A percentile compares a stretch with the other conserved stretches of the same genome.
Conservation (phyloP, 2,113 vertebrate genomes). For the Upupa epops region DNA sequence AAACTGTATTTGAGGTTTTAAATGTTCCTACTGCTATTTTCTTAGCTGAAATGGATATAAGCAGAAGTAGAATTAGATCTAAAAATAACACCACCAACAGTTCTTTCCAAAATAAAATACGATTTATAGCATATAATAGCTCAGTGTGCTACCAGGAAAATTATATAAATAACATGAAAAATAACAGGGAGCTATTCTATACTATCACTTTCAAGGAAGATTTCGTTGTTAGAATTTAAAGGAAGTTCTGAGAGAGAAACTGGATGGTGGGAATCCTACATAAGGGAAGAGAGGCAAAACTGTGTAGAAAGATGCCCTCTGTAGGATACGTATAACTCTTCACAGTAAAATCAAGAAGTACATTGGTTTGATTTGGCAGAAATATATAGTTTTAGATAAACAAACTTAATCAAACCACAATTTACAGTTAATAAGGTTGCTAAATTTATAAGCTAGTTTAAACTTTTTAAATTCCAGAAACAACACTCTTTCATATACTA, state of each 20-base stretch:
- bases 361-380: background rate
- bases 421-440: background rate
- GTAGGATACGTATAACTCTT: background rate
- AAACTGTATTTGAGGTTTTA: background rate
- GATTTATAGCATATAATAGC: slow-evolving; percentile 6
- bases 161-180: slow-evolving; percentile 24
- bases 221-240: background rate
- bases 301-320: background rate
- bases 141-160: background rate
- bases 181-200: background rate
- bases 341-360: background rate
- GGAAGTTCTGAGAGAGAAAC: background rate
- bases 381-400: background rate
- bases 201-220: background rate
- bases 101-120: slow-evolving; percentile 21
- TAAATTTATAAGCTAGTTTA: background rate
- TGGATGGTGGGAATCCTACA: background rate
- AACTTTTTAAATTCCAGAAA: background rate
- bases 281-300: background rate
- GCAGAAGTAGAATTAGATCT: background rate
- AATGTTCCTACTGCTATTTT: slow-evolving; percentile 11
- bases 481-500: background rate
- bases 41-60: slow-evolving; percentile 5
- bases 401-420: background rate
- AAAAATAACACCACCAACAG: slow-evolving; percentile 31